Evolutionary conservation across 2,888 invertebrate species (phyloP).

Genomic region (Priocnemis perturbator): DNA sequence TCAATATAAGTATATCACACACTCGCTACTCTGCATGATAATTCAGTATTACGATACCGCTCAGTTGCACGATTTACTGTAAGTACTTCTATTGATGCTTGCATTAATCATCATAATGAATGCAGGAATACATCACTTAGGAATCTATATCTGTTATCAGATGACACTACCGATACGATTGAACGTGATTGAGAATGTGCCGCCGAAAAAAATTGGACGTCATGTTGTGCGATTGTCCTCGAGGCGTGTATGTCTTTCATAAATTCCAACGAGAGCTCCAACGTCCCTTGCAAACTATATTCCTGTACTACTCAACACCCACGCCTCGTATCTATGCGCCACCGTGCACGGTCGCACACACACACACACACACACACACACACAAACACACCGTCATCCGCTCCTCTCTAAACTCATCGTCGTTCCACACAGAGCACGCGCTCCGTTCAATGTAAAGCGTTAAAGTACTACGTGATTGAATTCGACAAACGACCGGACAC

Average conservation of each 20-base stretch:
- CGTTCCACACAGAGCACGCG: slow-evolving; percentile 67
- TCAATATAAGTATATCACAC: too few species aligned
- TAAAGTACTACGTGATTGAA: slow-evolving; percentile 67
- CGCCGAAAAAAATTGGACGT: slow-evolving; percentile 35
- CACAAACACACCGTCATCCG: slow-evolving; percentile 18
- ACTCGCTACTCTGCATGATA: too few species aligned
- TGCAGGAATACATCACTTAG: neutral
- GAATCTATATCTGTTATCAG: neutral
- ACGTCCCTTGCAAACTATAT: slow-evolving; percentile 43
- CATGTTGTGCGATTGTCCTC: slow-evolving; percentile 20
- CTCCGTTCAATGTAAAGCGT: slow-evolving; percentile 67
- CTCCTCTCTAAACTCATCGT: slow-evolving; percentile 27
- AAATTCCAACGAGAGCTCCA: slow-evolving; percentile 44
- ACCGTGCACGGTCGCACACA: slow-evolving; percentile 45
- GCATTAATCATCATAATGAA: neutral
- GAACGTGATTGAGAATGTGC: slow-evolving; percentile 29
- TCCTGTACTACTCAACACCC: slow-evolving; percentile 56
- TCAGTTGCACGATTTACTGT: too few species aligned
- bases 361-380: slow-evolving; percentile 22
- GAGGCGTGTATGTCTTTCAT: slow-evolving; percentile 39
- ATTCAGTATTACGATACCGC: too few species aligned
- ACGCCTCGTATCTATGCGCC: slow-evolving; percentile 55
- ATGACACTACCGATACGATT: neutral
- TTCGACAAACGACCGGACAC: slow-evolving; percentile 65
- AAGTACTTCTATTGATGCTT: too few species aligned